Base-by-base conservation (phyloP, 2,797 vertebrate genomes). In the Aphelocoma californica region DNA sequence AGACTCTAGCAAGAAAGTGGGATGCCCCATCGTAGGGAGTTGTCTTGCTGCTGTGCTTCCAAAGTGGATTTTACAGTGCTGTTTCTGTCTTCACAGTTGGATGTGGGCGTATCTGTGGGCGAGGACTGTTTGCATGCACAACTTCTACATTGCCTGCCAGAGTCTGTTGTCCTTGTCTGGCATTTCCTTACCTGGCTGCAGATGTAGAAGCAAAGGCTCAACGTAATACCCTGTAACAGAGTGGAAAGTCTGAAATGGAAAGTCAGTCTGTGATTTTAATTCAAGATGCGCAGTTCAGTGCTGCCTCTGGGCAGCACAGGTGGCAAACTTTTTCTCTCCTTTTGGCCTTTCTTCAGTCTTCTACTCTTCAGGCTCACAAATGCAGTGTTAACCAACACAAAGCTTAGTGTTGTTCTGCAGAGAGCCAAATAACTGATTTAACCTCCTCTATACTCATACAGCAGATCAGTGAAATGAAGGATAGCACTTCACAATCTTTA, bases 61-160 rank as follows among this genome's bases (percentile, higher is more conserved):
- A 9, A 64, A 67, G 50, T 36, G 18, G 21, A 24, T 78, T 93
- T 86, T 64, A 31, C 23, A n/a, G 65, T 56, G 19, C 7, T 51
- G 31, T 78, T 31, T 57, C 57, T 67, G 73, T 84, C 16, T 74
- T 69, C 32, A 13, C 62, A 24, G 62, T 13, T 75, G 72, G 62
- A 34, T 0, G 0, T 23, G 56, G 44, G 28, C 40, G 26, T 61
- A 26, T n/a, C 32, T 3, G 1, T 47, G 50, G 45, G 38, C 0
- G 0, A 84, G 81, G 32, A 65, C 10, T 26, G 31, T 75, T 67
- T 34, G 45, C 23, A 5, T 32, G 53, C 42, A 24, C 38, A 42
- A 2, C 48, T 58, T 54, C 34, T 38, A 1, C 3, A 0, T 45
- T 6, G 4, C 36, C 66, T 91, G 50, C 47, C 72, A 54, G 47